phyloP scores from a whole-genome alignment of 1,140 invertebrate species.

The Gonatopus flavifemur region DNA sequence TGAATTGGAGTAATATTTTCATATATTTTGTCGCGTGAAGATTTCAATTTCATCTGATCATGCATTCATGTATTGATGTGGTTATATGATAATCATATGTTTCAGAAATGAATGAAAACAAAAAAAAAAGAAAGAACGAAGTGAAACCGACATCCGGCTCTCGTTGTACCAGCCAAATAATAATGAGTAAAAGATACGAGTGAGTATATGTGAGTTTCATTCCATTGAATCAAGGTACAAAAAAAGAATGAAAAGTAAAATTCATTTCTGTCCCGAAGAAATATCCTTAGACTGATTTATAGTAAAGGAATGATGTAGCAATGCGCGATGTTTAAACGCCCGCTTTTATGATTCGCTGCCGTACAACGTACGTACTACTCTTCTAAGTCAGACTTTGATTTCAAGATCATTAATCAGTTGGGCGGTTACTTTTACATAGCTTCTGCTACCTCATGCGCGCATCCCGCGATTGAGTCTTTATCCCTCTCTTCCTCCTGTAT shows the following conservation, averaged over 20 bases:
- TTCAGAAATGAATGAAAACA: too few relatives aligned
- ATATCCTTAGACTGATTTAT: slow-evolving; percentile 41
- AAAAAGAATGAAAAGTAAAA: not conserved
- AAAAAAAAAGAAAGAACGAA: too few relatives aligned
- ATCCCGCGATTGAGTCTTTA: slow-evolving; percentile 15
- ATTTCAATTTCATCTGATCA: too few relatives aligned
- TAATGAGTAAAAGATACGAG: too few relatives aligned
- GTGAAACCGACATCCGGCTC: too few relatives aligned
- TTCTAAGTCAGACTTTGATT: slow-evolving; percentile 38
- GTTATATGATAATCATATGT: too few relatives aligned
- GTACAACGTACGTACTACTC: slow-evolving; percentile 17
- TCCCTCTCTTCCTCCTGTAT: slow-evolving; percentile 32
- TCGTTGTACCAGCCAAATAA: too few relatives aligned
- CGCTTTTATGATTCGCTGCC: slow-evolving; percentile 36
- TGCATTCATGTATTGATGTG: too few relatives aligned
- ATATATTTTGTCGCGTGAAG: too few relatives aligned
- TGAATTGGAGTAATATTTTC: too few relatives aligned
- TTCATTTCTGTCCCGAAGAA: not conserved
- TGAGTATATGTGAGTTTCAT: too few relatives aligned
- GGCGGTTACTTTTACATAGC: slow-evolving; percentile 16
- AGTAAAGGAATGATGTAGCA: slow-evolving; percentile 44
- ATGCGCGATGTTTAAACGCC: slow-evolving; percentile 40
- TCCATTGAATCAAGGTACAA: not conserved
- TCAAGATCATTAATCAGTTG: slow-evolving; percentile 42
- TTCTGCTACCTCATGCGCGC: slow-evolving; percentile 27